phyloP scores from a whole-genome alignment of 2,888 invertebrate species.

The Odontocolon sp. region DNA sequence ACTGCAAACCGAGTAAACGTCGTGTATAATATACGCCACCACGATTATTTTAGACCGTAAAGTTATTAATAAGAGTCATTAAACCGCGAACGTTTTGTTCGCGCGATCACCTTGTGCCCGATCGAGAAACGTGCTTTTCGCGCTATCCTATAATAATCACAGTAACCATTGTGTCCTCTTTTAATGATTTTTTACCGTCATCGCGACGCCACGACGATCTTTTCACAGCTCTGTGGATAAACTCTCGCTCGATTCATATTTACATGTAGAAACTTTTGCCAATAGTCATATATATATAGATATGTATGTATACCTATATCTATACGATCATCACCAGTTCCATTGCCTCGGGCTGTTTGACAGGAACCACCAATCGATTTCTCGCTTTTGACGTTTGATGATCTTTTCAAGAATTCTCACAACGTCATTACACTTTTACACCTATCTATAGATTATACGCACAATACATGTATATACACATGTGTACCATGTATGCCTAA shows the following conservation, averaged over 20 bases:
- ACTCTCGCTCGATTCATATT: too few species aligned
- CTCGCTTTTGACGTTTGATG: constrained; percentile 13
- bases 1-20: background rate
- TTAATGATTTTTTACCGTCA: constrained; percentile 1
- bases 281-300: too few species aligned
- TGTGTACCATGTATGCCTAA: constrained; percentile 20
- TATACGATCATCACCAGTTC: background rate
- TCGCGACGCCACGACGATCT: background rate
- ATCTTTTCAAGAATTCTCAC: constrained; percentile 38
- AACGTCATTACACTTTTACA: background rate
- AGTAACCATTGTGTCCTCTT: constrained; percentile 3
- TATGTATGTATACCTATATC: too few species aligned
- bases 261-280: too few species aligned
- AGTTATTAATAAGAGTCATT: constrained; percentile 19
- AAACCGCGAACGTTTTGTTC: constrained; percentile 10
- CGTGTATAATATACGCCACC: background rate
- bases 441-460: background rate
- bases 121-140: constrained; percentile 21
- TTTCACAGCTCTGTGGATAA: background rate
- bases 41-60: background rate
- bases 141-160: background rate
- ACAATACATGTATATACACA: background rate
- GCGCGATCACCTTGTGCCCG: constrained; percentile 38
- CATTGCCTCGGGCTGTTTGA: constrained; percentile 41
- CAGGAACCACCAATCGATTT: constrained; percentile 55